Percentiles rank a stretch among this genome's conserved stretches.
Conservation (phyloP, 64 coral and sea anemone species). For the Trachythela sp. region DNA sequence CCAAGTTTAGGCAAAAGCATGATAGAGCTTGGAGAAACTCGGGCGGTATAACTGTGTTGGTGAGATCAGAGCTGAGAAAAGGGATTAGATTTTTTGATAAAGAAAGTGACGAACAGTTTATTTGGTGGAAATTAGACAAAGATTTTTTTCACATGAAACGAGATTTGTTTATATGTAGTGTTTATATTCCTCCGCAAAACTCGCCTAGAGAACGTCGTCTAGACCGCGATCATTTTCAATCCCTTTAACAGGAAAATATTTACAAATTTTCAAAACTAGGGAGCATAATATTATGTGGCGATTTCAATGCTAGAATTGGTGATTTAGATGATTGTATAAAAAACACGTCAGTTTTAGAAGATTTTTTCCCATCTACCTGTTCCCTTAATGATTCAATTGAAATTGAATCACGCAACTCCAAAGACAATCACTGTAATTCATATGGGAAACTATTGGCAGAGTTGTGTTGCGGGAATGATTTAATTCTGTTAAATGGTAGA, state of each 20-base stretch:
- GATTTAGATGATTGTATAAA: slow-evolving; percentile 24
- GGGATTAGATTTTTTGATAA: neutral
- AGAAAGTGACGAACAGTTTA: slow-evolving; percentile 10
- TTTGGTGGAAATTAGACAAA: too few relatives aligned
- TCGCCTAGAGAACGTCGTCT: slow-evolving; percentile 16
- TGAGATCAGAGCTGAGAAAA: neutral
- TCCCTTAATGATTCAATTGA: neutral
- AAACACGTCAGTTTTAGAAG: neutral
- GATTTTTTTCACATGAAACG: too few relatives aligned
- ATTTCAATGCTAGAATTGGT: too few relatives aligned
- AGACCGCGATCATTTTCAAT: slow-evolving; percentile 31
- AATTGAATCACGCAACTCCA: neutral
- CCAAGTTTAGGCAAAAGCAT: neutral
- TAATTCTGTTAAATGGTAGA: too few relatives aligned
- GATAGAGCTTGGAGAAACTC: neutral
- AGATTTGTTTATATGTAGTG: slow-evolving; percentile 22
- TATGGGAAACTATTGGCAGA: neutral
- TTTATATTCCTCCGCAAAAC: slow-evolving; percentile 39
- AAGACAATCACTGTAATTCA: neutral
- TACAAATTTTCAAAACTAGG: slow-evolving; percentile 40
- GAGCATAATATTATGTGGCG: too few relatives aligned
- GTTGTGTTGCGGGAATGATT: neutral
- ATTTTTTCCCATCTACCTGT: neutral
- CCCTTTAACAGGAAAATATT: slow-evolving; percentile 41
- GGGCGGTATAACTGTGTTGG: slow-evolving; percentile 12